Evolutionary conservation across 2,113 vertebrate species (phyloP).

Genomic region (Mugil cephalus): DNA sequence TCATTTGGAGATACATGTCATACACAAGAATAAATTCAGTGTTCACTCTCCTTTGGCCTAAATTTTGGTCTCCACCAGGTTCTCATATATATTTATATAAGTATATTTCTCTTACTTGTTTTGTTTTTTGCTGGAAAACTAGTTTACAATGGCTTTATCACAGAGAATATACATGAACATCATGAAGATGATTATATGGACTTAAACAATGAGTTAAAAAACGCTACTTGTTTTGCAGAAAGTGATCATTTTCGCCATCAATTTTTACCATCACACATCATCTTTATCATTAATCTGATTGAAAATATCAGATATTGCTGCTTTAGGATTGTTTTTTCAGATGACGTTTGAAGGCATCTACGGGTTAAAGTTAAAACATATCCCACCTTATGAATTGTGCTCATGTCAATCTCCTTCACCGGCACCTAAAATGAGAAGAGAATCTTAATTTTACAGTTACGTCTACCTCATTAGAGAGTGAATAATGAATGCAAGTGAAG

Average conservation of each 20-base stretch:
- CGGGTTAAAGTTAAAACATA: not conserved
- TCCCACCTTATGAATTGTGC: slow-evolving; percentile 71
- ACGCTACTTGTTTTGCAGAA: not conserved
- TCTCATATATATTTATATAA: too few relatives aligned
- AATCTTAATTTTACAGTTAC: slow-evolving; percentile 15
- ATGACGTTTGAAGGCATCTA: not conserved
- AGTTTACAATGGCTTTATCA: too few relatives aligned
- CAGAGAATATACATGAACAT: too few relatives aligned
- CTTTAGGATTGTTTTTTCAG: not conserved
- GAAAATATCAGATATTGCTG: not conserved
- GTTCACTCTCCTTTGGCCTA: too few relatives aligned
- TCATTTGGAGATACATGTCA: too few relatives aligned
- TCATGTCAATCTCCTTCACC: slow-evolving; percentile 56
- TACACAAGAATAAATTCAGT: too few relatives aligned
- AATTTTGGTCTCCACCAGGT: too few relatives aligned
- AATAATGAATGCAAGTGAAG: not conserved
- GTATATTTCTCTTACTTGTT: too few relatives aligned
- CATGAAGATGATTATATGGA: too few relatives aligned
- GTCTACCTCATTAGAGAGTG: slow-evolving; percentile 1
- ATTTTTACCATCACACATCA: not conserved
- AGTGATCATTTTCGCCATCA: not conserved
- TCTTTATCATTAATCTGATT: not conserved
- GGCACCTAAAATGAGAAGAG: slow-evolving; percentile 69
- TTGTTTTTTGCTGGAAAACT: too few relatives aligned
- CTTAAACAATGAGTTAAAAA: not conserved